Base-by-base conservation (phyloP, 2,888 invertebrate species). In the Leistus spinibarbis region DNA sequence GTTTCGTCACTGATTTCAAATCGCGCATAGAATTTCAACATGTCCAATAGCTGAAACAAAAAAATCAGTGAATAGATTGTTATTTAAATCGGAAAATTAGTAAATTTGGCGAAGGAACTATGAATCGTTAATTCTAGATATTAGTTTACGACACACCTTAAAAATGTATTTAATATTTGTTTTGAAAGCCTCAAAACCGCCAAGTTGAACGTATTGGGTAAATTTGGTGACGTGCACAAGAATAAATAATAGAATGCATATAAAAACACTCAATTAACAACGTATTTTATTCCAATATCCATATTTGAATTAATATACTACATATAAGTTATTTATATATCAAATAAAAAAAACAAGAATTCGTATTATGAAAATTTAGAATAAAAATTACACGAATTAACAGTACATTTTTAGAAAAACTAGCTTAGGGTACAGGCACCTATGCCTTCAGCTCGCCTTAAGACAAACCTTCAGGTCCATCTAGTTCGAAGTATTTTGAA, bases 1-100 rank as follows among this genome's bases (percentile, higher is more conserved):
- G 95, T 94, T 81, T 95, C 94, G 82, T 99, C 99, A 84, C 96
- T 97, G 78, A 99, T 99, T 87, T 99, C 99, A 86, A 99, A 99
- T 76, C 95, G 91, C 0, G 96, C 92, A 85, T 99, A 99, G 84
- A 99, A 98, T 83, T 96, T 96, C 69, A 99, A 86, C 93, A 97
- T 97, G 79, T 97, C 95, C 80, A 99, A 86, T 3, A 99, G 88
- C 95, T 98, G 89, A 10, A 90, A 76, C 80, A 79, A 76, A 78
- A 66, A 54, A 67, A n/a, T n/a, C n/a, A n/a, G n/a, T n/a, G n/a
- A n/a, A n/a, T 57, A 16, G 17, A 2, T 60, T 60, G 3, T 60
- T n/a, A 40, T 3, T 40, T 10, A 40, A 40, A 40, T 10, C 40
- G 13, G 7, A 40, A 10, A 3, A 40, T 40, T 40, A 10, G 10